Evolutionary conservation across 2,113 vertebrate genomes (phyloP).

Genomic region (Cheilinus undulatus): DNA sequence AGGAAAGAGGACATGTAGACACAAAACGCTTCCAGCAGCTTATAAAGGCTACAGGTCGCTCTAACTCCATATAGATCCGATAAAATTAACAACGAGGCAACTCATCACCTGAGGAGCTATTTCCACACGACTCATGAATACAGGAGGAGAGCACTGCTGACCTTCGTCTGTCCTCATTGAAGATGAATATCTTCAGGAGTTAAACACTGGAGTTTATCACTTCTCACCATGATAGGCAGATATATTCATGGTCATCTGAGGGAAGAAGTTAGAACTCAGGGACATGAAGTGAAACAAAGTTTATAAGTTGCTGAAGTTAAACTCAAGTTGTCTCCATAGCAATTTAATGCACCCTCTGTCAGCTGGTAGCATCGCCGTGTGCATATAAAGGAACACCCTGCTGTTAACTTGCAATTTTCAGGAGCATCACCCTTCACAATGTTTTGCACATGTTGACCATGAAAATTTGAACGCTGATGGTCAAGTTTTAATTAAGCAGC

Average conservation of each 20-base stretch:
- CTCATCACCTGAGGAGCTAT: slow-evolving; percentile 35
- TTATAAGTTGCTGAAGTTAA: not conserved
- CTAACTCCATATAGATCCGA: slow-evolving; percentile 22
- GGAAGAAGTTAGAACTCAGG: not conserved
- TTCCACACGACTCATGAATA: slow-evolving; percentile 29
- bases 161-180: slow-evolving; percentile 26
- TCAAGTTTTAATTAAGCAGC: slow-evolving; percentile 21
- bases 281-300: not conserved
- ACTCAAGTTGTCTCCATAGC: not conserved
- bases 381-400: slow-evolving; percentile 4
- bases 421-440: not conserved
- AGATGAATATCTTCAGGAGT: slow-evolving; percentile 17
- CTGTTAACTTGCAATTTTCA: not conserved
- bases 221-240: slow-evolving; percentile 4
- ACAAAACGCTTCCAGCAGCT: slow-evolving; percentile 32
- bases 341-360: not conserved
- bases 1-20: not conserved
- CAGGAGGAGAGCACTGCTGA: slow-evolving; percentile 32
- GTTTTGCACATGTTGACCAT: not conserved
- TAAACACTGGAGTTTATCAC: slow-evolving; percentile 23
- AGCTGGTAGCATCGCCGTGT: not conserved
- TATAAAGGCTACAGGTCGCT: slow-evolving; percentile 39
- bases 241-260: not conserved
- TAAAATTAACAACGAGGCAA: slow-evolving; percentile 38
- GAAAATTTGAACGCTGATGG: slow-evolving; percentile 12